A percentile compares a stretch with the other conserved stretches of the same genome.
These are phyloP conservation scores for Ramazzottius varieornatus DNA, from an alignment of 2,888 invertebrate species.

Conservation along the genomic window DNA sequence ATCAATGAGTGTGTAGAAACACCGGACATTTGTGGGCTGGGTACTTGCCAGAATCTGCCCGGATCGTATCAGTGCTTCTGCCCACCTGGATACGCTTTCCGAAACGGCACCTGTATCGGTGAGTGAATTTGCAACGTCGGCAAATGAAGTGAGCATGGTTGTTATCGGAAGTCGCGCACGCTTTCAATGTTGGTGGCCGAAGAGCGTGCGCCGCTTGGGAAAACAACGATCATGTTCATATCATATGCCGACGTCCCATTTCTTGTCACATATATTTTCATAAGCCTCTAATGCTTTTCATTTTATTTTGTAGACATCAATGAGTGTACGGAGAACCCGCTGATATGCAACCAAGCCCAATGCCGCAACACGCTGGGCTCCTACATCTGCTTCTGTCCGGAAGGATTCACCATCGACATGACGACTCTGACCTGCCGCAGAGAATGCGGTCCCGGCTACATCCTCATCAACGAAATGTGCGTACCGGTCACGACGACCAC, in stretches of 20 bases:
- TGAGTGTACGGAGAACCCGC: background rate
- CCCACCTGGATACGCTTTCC: background rate
- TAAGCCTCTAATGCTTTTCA: background rate
- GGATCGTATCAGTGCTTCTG: background rate
- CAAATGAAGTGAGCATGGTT: no score
- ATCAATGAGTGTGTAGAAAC: background rate
- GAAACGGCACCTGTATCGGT: background rate
- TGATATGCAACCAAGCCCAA: background rate
- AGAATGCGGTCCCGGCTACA: background rate
- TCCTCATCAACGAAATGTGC: background rate
- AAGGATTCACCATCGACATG: background rate
- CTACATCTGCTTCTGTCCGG: background rate
- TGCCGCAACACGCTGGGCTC: background rate
- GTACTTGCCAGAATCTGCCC: background rate
- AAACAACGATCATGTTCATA: no score
- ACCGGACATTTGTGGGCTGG: background rate
- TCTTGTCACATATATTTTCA: no score
- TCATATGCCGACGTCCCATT: no score
- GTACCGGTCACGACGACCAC: background rate
- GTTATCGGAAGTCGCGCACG: no score
- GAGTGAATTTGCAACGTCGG: no score
- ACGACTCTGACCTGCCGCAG: background rate
- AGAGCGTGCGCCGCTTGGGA: no score
- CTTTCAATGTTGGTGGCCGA: no score
- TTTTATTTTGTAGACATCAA: background rate